Conservation (phyloP, 2,888 invertebrate species). For the Xylota sylvarum region DNA sequence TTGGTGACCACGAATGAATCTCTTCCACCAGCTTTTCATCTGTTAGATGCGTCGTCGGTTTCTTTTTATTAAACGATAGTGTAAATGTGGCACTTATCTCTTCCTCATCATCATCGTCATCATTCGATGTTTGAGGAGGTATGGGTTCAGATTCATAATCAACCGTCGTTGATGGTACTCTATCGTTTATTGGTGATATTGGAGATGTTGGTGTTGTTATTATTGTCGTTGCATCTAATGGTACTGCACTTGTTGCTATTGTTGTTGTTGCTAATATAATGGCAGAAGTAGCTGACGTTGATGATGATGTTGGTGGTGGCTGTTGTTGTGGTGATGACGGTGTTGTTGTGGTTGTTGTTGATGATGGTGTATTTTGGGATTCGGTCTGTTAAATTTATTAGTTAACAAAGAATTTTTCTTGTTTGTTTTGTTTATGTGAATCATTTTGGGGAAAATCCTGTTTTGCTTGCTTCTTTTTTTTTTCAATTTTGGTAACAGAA, state of each 20-base stretch:
- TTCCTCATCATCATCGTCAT: conserved; percentile 75
- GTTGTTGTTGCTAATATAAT: conserved; percentile 68
- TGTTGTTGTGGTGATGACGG: conserved; percentile 84
- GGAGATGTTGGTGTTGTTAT: conserved; percentile 68
- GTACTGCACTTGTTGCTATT: conserved; percentile 65
- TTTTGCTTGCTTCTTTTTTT: conserved; percentile 42
- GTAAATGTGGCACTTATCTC: conserved; percentile 83
- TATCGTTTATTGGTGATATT: conserved; percentile 76
- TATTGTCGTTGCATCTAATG: conserved; percentile 67
- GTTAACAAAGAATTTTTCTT: conserved; percentile 80
- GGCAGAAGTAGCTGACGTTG: conserved; percentile 71
- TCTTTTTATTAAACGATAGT: conserved; percentile 78
- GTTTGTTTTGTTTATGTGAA: conserved; percentile 75
- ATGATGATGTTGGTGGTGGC: conserved; percentile 79
- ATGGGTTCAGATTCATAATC: conserved; percentile 56
- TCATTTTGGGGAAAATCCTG: conserved; percentile 52
- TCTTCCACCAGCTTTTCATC: conserved; percentile 68
- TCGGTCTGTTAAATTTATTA: conserved; percentile 84
- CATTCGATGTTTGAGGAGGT: conserved; percentile 43
- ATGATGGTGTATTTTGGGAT: conserved; percentile 81
- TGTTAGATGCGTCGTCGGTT: conserved; percentile 51
- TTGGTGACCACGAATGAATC: conserved; percentile 76
- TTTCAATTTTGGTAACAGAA: conserved; percentile 44
- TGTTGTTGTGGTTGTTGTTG: conserved; percentile 81
- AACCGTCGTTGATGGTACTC: conserved; percentile 76